A percentile compares a stretch with the other conserved stretches of the same genome.
phyloP scores from a whole-genome alignment of 2,888 invertebrate species.

The Caenorhabditis sp. region DNA sequence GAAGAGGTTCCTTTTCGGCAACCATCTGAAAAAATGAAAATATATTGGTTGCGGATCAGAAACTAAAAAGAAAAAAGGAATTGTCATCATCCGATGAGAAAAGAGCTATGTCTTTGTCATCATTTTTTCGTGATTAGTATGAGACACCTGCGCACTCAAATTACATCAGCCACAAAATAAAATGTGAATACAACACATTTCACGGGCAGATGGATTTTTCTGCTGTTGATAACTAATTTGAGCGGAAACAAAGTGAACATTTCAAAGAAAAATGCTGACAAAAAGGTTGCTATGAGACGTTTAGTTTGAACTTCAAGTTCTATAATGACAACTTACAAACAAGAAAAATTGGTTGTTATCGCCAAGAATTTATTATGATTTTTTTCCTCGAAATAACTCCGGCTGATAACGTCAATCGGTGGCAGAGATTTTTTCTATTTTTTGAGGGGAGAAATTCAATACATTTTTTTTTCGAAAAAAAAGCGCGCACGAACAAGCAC shows the following conservation, averaged over 20 bases:
- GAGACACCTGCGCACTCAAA: no score
- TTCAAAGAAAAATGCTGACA: neutral
- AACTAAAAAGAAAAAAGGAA: neutral
- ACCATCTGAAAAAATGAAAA: slow-evolving; percentile 11
- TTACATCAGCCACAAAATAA: no score
- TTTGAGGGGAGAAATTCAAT: neutral
- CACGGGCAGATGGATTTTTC: no score
- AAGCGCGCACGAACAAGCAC: neutral
- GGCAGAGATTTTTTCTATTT: neutral
- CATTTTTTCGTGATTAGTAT: no score
- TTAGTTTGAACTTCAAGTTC: neutral
- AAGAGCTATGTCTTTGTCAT: neutral
- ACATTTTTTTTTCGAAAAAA: neutral
- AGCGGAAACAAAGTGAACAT: no score
- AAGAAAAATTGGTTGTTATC: no score
- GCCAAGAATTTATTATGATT: neutral
- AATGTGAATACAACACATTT: no score
- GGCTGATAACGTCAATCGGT: neutral
- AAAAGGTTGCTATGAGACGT: neutral
- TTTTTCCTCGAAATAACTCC: neutral
- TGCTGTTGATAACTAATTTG: no score
- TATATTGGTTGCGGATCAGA: neutral
- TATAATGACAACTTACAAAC: no score
- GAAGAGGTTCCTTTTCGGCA: slow-evolving; percentile 32
- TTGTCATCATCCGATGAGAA: neutral